Evolutionary conservation across 2,888 invertebrate species (phyloP), one percentile per base, ranked within the genome.

Genomic region (Teinopalpus imperialis): DNA sequence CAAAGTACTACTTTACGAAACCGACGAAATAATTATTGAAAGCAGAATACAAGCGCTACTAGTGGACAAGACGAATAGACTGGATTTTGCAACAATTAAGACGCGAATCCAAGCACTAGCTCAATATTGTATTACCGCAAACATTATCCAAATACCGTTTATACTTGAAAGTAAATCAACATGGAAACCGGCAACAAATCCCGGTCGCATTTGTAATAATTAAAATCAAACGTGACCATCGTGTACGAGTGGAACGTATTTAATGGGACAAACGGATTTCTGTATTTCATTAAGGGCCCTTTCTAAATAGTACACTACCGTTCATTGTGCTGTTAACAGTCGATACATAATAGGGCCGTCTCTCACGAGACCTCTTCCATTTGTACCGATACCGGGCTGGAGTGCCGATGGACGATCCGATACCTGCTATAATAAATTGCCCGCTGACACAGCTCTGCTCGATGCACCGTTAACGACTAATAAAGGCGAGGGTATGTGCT

Each of bases 341-440:
- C 23, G 18, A 43, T 34, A 30, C 34, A 24, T 40, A 40, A 40
- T 34, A 45, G 31, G 32, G 21, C 34, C 34, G 23, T 29, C 29
- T 48, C 49, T 43, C 37, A 53, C 51, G 52, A 54, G 49, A 51
- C 51, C 52, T 52, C 51, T 58, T 58, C 68, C 58, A 63, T 67
- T 73, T 64, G 66, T 69, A 70, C 64, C 63, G 61, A 64, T 62
- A 67, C 57, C 24, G 27, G 20, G 10, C 34, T 23, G 44, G 24
- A 39, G 30, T 29, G 44, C 41, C 58, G 80, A 81, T 80, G 69
- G 64, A 66, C 59, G 58, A 53, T 46, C 47, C 64, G 76, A 80
- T 80, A 80, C 64, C 51, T 62, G 66, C 65, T 65, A 63, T 78
- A 78, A 85, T 81, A 83, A 82, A 83, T 79, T 78, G 75, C 69